phyloP scores from a whole-genome alignment of 23 tunicate genomes.

The Botrylloides violaceus region DNA sequence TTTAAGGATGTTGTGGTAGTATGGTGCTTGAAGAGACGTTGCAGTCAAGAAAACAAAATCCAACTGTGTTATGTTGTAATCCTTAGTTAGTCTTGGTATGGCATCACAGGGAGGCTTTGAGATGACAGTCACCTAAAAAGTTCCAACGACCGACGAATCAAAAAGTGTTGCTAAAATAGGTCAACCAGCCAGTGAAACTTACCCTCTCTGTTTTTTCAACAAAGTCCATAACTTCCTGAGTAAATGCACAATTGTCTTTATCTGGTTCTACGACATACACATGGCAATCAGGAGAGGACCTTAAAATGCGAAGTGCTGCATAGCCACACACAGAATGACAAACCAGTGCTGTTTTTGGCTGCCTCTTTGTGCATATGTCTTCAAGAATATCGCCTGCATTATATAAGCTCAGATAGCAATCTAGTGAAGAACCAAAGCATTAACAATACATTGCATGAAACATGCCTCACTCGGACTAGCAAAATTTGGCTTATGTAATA shows the following conservation, averaged over 20 bases:
- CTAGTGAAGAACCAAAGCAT: too few species aligned
- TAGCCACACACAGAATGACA: slow-evolving; percentile 57
- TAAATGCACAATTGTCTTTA: background rate
- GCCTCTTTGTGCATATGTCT: slow-evolving; percentile 23
- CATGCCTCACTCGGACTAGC: too few species aligned
- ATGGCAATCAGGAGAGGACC: slow-evolving; percentile 19
- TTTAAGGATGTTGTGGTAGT: slow-evolving; percentile 2
- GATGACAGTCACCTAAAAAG: slow-evolving; percentile 18
- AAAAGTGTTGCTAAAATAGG: too few species aligned
- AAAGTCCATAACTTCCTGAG: background rate
- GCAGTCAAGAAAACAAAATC: slow-evolving; percentile 16
- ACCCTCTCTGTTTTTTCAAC: too few species aligned
- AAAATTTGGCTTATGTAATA: too few species aligned
- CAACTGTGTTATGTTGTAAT: slow-evolving; percentile 4
- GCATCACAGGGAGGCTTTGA: background rate
- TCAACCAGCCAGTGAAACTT: too few species aligned
- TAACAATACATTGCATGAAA: too few species aligned
- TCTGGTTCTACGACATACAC: slow-evolving; percentile 18
- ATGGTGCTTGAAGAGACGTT: background rate
- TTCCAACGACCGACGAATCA: too few species aligned
- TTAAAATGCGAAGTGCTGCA: slow-evolving; percentile 33
- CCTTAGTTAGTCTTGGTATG: slow-evolving; percentile 1
- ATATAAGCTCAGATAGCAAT: too few species aligned
- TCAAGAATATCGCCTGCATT: slow-evolving; percentile 54
- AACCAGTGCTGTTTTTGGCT: slow-evolving; percentile 39